Evolutionary conservation across 2,797 vertebrate genomes (phyloP).

Genomic region (Gymnoscopelus braueri): DNA sequence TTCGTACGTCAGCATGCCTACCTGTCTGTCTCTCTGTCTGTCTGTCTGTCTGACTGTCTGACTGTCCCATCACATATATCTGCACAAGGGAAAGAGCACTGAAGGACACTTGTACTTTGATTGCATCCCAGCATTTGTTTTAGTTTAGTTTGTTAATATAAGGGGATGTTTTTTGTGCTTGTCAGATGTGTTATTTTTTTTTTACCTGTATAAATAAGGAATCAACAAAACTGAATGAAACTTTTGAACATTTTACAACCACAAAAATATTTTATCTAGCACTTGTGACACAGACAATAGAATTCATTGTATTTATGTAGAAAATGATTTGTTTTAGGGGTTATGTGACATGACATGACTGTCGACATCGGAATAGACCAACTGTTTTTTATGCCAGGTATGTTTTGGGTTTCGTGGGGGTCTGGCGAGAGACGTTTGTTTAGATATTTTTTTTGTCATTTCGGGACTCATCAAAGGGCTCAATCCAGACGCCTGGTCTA

Average conservation of each 20-base stretch:
- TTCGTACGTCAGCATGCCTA: slow-evolving; percentile 76
- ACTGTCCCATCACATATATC: slow-evolving; percentile 72
- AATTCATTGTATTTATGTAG: slow-evolving; percentile 91
- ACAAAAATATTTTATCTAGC: slow-evolving; percentile 80
- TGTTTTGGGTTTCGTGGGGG: slow-evolving; percentile 68
- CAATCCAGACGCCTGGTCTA: slow-evolving; percentile 74
- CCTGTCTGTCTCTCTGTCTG: slow-evolving; percentile 19
- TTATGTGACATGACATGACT: slow-evolving; percentile 71
- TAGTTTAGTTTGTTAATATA: slow-evolving; percentile 41
- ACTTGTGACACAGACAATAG: slow-evolving; percentile 86
- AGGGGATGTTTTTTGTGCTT: slow-evolving; percentile 63
- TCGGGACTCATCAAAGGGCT: slow-evolving; percentile 79
- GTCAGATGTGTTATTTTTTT: slow-evolving; percentile 60
- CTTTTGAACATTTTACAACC: slow-evolving; percentile 85
- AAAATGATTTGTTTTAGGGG: slow-evolving; percentile 80
- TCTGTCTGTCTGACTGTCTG: slow-evolving; percentile 69
- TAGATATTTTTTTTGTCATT: slow-evolving; percentile 59
- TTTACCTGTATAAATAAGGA: slow-evolving; percentile 67
- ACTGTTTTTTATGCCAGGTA: slow-evolving; percentile 65
- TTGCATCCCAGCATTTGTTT: slow-evolving; percentile 57
- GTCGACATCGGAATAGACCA: slow-evolving; percentile 71
- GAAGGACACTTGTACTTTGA: slow-evolving; percentile 74
- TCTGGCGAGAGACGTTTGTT: slow-evolving; percentile 47
- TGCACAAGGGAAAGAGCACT: slow-evolving; percentile 79
- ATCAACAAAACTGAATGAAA: slow-evolving; percentile 71